These are phyloP conservation scores for Garra rufa DNA, from an alignment of 2,113 vertebrate genomes.

Conservation along the genomic window DNA sequence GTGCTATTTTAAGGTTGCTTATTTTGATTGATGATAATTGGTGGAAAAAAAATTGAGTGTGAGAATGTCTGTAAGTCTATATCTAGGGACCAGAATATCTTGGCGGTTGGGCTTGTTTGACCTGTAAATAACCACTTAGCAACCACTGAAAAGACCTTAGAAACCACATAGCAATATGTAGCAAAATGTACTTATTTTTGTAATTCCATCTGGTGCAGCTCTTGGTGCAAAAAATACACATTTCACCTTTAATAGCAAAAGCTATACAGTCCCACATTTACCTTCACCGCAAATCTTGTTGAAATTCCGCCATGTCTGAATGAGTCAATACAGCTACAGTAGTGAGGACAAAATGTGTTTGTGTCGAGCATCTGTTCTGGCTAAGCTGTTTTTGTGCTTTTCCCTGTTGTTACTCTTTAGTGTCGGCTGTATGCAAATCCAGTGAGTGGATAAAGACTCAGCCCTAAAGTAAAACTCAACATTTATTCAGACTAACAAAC, in stretches of 20 bases:
- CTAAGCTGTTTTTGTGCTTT: slow-evolving; percentile 38
- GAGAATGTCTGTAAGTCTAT: neutral
- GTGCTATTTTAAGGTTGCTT: neutral
- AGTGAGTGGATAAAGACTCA: slow-evolving; percentile 41
- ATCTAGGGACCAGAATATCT: neutral
- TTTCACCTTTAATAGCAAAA: neutral
- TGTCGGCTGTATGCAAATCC: slow-evolving; percentile 38
- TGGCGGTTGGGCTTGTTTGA: neutral
- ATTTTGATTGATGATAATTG: neutral
- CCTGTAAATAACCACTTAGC: neutral
- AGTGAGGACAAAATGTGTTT: slow-evolving; percentile 37
- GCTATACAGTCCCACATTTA: slow-evolving; percentile 4
- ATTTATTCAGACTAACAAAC: slow-evolving; percentile 23
- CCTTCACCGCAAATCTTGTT: slow-evolving; percentile 10
- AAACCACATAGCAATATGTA: neutral
- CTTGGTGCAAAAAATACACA: neutral
- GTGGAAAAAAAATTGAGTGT: neutral
- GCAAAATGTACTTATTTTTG: neutral
- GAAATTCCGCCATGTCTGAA: slow-evolving; percentile 2
- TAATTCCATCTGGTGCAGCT: neutral
- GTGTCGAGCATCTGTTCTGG: slow-evolving; percentile 33
- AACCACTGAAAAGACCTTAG: neutral
- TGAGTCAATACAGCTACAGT: slow-evolving; percentile 23
- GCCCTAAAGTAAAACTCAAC: slow-evolving; percentile 21
- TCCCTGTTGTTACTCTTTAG: slow-evolving; percentile 24